phyloP scores from a whole-genome alignment of 2,888 invertebrate species.

The Leistus spinibarbis region DNA sequence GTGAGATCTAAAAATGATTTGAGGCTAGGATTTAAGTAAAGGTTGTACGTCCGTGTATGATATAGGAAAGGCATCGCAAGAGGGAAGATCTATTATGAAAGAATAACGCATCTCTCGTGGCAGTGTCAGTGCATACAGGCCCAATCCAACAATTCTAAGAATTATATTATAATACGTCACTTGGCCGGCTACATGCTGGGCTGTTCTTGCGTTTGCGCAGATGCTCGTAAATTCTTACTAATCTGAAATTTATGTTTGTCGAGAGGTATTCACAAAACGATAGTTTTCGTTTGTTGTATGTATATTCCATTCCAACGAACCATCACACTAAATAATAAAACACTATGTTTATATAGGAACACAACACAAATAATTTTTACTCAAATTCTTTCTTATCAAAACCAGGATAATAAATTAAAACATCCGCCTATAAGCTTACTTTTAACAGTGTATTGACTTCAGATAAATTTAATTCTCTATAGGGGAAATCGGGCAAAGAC shows the following conservation, averaged over 20 bases:
- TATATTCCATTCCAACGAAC: background rate
- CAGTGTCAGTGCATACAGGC: background rate
- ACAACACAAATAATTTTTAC: background rate
- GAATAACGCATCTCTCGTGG: background rate
- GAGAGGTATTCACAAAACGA: background rate
- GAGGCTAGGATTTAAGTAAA: too few relatives aligned
- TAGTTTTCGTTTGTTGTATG: background rate
- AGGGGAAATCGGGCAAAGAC: too few relatives aligned
- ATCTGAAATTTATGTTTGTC: slow-evolving; percentile 6
- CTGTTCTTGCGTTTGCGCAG: background rate
- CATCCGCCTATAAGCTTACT: background rate
- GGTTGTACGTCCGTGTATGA: too few relatives aligned
- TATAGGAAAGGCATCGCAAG: too few relatives aligned
- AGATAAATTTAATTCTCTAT: background rate
- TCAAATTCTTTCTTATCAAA: background rate
- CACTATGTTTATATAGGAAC: background rate
- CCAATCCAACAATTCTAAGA: background rate
- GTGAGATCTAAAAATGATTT: too few relatives aligned
- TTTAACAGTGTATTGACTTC: background rate
- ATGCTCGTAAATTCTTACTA: background rate
- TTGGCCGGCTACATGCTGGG: background rate
- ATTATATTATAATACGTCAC: background rate
- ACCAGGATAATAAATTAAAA: background rate
- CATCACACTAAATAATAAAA: background rate
- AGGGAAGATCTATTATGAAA: too few relatives aligned